Conservation (phyloP, 2,797 vertebrate species). For the Protonibea diacanthus region DNA sequence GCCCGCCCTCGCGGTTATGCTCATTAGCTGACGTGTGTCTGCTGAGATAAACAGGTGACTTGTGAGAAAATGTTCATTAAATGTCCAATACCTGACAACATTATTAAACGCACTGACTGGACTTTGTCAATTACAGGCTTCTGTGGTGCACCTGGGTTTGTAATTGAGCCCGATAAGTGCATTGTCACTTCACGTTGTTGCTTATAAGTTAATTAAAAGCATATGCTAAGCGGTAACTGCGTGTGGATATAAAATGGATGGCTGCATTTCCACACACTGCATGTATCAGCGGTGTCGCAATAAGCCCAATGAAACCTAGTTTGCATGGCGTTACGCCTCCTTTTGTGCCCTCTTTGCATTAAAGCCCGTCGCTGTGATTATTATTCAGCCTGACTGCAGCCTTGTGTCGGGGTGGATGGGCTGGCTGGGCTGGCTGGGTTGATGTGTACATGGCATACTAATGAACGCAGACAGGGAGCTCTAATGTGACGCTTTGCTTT, state of each 20-base stretch:
- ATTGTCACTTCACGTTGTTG: neutral
- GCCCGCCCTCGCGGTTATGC: neutral
- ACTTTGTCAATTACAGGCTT: neutral
- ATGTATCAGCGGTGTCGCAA: neutral
- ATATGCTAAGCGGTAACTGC: too few relatives aligned
- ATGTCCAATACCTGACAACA: neutral
- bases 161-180: neutral
- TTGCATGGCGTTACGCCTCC: slow-evolving; percentile 15
- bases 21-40: neutral
- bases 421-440: neutral
- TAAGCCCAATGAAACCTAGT: neutral
- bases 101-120: neutral
- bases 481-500: slow-evolving; percentile 15
- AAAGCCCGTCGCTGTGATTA: slow-evolving; percentile 11
- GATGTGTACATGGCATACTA: slow-evolving; percentile 15
- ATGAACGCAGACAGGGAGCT: slow-evolving; percentile 9
- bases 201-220: too few relatives aligned
- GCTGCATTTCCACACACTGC: neutral
- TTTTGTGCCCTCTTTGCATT: slow-evolving; percentile 17
- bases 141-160: too few relatives aligned
- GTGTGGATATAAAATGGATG: neutral
- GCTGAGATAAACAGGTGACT: neutral
- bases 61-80: slow-evolving; percentile 2
- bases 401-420: slow-evolving; percentile 24
- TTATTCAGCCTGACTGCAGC: slow-evolving; percentile 36